These are phyloP conservation scores for Rhizomys pruinosus DNA, from an alignment of 2,113 vertebrate genomes.

Conservation along the genomic window DNA sequence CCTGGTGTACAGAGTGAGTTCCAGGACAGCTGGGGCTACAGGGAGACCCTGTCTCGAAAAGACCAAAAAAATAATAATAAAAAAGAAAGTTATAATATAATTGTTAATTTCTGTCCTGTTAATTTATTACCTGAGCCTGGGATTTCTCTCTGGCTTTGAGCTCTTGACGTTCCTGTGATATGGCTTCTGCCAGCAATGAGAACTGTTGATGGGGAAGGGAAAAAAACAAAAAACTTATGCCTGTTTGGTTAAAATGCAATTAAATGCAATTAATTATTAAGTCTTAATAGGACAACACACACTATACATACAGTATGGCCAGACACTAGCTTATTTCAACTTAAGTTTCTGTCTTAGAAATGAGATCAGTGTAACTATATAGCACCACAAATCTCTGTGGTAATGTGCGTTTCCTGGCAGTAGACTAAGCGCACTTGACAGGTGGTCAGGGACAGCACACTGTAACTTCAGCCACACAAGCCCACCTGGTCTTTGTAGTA, in stretches of 20 bases:
- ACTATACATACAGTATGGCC: not conserved
- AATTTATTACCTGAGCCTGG: slow-evolving; percentile 91
- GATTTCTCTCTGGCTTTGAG: slow-evolving; percentile 92
- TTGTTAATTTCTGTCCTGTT: slow-evolving; percentile 15
- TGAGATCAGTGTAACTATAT: not conserved
- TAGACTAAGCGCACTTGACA: not conserved
- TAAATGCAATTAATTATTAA: too few species aligned
- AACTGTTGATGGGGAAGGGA: slow-evolving; percentile 87
- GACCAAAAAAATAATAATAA: too few species aligned
- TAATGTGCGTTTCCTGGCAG: not conserved
- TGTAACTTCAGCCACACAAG: not conserved
- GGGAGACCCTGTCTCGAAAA: too few species aligned
- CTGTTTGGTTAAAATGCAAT: too few species aligned
- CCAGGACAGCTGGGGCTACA: too few species aligned
- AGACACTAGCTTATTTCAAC: slow-evolving; percentile 9
- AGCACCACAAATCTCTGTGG: not conserved
- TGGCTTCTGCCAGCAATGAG: slow-evolving; percentile 93
- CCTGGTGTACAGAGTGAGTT: too few species aligned
- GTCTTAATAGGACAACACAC: not conserved
- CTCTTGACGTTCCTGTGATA: slow-evolving; percentile 91
- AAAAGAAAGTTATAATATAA: too few species aligned
- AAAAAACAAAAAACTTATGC: too few species aligned
- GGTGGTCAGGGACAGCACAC: not conserved
- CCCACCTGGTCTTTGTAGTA: slow-evolving; percentile 96
- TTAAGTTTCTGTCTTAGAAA: slow-evolving; percentile 34